Percentiles rank a stretch among this genome's conserved stretches.
Evolutionary conservation across 2,888 invertebrate species (phyloP).

Genomic region (Drosophila anomalipes): DNA sequence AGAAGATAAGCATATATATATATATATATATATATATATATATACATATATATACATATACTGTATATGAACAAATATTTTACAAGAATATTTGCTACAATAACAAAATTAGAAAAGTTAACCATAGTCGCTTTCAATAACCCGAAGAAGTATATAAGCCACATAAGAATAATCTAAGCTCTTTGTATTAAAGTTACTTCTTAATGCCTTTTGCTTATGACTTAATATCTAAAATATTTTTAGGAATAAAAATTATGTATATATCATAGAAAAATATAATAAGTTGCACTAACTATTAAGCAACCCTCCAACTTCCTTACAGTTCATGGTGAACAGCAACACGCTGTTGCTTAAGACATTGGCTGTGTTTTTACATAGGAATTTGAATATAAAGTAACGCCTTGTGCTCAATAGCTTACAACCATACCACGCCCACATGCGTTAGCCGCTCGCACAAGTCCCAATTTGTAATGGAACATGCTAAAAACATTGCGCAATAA

Average conservation of each 20-base stretch:
- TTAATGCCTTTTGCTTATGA: background rate
- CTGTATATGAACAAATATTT: background rate
- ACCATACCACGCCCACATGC: conserved; percentile 63
- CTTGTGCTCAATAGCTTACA: conserved; percentile 50
- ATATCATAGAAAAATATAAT: background rate
- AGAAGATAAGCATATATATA: background rate
- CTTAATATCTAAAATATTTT: background rate
- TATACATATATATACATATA: background rate
- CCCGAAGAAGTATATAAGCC: background rate
- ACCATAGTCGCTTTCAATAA: background rate
- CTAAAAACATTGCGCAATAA: conserved; percentile 60
- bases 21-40: no score
- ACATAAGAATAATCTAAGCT: background rate
- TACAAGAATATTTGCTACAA: no score
- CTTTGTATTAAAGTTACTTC: background rate
- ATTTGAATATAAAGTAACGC: conserved; percentile 41
- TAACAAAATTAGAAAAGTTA: background rate
- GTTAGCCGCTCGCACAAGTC: conserved; percentile 53
- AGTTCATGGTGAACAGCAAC: conserved; percentile 47
- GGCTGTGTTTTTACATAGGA: conserved; percentile 23
- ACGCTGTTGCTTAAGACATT: conserved; percentile 19
- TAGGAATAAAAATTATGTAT: background rate
- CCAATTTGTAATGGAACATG: conserved; percentile 66
- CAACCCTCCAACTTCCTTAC: conserved; percentile 31
- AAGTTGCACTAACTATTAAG: conserved; percentile 1